Conservation (phyloP, 2,797 vertebrate genomes). For the Tympanoctomys barrerae region DNA sequence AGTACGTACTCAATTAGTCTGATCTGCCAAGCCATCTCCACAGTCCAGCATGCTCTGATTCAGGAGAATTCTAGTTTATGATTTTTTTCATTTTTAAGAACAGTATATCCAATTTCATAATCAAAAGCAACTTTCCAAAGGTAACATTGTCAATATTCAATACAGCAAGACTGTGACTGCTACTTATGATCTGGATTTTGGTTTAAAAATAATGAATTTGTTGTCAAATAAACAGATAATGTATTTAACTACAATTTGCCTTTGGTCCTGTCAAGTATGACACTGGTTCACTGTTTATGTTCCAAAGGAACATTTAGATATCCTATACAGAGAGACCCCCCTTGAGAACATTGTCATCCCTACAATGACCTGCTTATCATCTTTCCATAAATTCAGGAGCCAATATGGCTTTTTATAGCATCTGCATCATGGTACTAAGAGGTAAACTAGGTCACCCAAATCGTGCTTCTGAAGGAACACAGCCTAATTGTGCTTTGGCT, state of each 20-base stretch:
- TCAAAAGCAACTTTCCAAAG: constrained; percentile 39
- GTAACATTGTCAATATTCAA: not conserved
- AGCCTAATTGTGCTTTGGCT: not conserved
- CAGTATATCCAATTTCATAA: not conserved
- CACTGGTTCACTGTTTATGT: not conserved
- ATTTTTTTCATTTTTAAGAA: constrained; percentile 60
- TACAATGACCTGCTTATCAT: not conserved
- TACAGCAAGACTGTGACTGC: not conserved
- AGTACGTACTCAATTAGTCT: not conserved
- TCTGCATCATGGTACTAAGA: not conserved
- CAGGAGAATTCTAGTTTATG: not conserved
- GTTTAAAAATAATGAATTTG: not conserved
- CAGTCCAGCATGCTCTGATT: not conserved
- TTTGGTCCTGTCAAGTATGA: not conserved
- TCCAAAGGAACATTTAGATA: not conserved
- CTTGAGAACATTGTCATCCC: not conserved
- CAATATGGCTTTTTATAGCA: constrained; percentile 26
- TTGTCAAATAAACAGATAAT: not conserved
- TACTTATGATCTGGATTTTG: not conserved
- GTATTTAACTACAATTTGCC: not conserved
- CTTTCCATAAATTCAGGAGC: constrained; percentile 39
- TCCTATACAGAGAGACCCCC: not conserved
- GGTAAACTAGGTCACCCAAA: not conserved
- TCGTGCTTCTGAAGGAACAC: constrained; percentile 4
- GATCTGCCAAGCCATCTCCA: not conserved